Conservation (phyloP, 2,113 vertebrate genomes). For the Clupea harengus region DNA sequence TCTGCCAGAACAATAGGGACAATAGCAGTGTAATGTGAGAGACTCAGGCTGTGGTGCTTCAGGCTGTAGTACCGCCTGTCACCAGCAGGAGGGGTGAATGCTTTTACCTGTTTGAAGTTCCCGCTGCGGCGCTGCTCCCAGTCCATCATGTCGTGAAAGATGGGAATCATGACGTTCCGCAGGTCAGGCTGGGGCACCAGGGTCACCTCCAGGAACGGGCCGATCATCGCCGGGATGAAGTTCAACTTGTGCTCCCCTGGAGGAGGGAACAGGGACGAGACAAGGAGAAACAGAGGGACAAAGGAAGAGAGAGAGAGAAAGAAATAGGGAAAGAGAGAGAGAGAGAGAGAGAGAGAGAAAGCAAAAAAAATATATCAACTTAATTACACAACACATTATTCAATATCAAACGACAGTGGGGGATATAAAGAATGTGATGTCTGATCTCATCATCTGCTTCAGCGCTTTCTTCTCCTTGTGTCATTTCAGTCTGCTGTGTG, state of each 20-base stretch:
- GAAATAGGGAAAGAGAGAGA: too few relatives aligned
- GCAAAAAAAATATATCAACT: too few relatives aligned
- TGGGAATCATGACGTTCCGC: conserved; percentile 98
- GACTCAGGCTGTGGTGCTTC: neutral
- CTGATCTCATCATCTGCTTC: neutral
- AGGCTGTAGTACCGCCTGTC: neutral
- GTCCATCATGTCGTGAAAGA: conserved; percentile 99
- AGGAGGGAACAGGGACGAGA: conserved; percentile 3
- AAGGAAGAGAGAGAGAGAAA: neutral
- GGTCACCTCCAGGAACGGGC: conserved; percentile 96
- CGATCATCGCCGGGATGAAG: conserved; percentile 97
- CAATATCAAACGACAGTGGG: neutral
- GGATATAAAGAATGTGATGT: too few relatives aligned
- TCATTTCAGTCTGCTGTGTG: too few relatives aligned
- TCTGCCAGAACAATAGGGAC: too few relatives aligned
- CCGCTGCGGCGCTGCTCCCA: conserved; percentile 97
- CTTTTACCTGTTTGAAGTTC: conserved; percentile 94
- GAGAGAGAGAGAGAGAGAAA: neutral
- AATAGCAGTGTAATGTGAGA: too few relatives aligned
- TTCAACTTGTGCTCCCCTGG: conserved; percentile 95
- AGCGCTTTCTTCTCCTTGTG: neutral
- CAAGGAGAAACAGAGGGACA: neutral
- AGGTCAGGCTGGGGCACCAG: conserved; percentile 95
- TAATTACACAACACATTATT: too few relatives aligned
- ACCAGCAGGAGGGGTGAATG: conserved; percentile 31